Conservation (phyloP, 2,113 vertebrate genomes). For the Colossoma macropomum region DNA sequence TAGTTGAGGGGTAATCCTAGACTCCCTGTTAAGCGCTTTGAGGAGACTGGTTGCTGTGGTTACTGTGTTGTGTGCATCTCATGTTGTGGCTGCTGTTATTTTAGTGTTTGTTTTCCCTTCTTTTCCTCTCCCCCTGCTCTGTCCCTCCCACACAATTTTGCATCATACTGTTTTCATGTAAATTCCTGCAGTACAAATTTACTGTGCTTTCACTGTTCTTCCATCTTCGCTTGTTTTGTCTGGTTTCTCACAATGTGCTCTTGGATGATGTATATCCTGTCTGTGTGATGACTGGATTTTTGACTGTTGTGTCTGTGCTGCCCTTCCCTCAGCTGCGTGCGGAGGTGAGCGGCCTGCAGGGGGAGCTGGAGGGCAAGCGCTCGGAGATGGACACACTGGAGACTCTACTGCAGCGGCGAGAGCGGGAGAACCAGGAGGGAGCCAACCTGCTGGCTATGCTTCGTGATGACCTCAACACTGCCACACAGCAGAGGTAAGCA, state of each 20-base stretch:
- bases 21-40: constrained; percentile 49
- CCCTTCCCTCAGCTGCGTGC: constrained; percentile 78
- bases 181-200: background rate
- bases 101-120: background rate
- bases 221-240: background rate
- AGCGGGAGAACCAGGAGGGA: constrained; percentile 86
- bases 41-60: constrained; percentile 65
- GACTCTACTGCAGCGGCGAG: constrained; percentile 77
- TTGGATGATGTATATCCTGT: background rate
- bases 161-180: background rate
- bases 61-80: constrained; percentile 65
- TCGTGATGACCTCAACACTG: constrained; percentile 79
- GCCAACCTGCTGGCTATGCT: constrained; percentile 85
- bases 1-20: constrained; percentile 12
- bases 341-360: constrained; percentile 77
- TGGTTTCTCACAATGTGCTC: background rate
- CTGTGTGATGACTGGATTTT: constrained; percentile 26
- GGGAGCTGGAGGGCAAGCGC: constrained; percentile 75
- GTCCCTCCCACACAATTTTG: background rate
- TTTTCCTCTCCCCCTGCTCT: background rate
- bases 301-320: constrained; percentile 25
- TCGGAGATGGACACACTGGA: constrained; percentile 84
- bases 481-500: constrained; percentile 83
- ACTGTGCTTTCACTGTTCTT: no score
- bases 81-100: constrained; percentile 61